Percentiles rank a stretch among this genome's conserved stretches.
Conservation (phyloP, 2,797 vertebrate genomes). For the Eulemur albifrons region DNA sequence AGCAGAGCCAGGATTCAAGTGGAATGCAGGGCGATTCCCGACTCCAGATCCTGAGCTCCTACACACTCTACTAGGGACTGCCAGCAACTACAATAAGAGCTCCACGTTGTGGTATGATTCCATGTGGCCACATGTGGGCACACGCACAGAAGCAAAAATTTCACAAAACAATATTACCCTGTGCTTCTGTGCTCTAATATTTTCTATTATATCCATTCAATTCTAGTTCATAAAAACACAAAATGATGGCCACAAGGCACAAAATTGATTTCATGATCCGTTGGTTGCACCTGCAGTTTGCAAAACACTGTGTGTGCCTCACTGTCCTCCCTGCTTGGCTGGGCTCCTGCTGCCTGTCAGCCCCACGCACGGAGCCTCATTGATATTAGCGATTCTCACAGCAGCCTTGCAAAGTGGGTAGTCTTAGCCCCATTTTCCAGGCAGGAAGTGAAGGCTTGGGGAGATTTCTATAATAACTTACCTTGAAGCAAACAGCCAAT, state of each 20-base stretch:
- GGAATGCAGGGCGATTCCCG: not conserved
- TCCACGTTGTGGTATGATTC: fast-evolving
- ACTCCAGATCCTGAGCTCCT: too few species aligned
- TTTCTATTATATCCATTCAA: not conserved
- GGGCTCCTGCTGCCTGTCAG: not conserved
- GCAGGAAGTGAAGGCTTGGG: not conserved
- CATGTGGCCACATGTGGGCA: fast-evolving
- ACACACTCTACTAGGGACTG: fast-evolving
- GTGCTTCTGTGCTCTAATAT: not conserved
- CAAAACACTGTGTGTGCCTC: not conserved
- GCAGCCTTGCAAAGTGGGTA: too few species aligned
- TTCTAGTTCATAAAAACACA: constrained; percentile 4
- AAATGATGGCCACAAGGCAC: not conserved
- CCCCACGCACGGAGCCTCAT: fast-evolving
- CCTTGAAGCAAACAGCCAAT: not conserved
- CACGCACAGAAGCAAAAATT: not conserved
- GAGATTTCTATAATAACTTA: not conserved
- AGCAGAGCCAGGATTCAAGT: not conserved
- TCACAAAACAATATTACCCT: not conserved
- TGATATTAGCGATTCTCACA: not conserved
- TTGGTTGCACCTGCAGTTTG: not conserved
- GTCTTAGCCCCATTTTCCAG: not conserved
- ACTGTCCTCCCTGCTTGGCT: not conserved
- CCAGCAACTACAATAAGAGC: fast-evolving
- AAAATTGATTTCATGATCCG: constrained; percentile 51